Evolutionary conservation across 2,888 invertebrate genomes (phyloP), one percentile per base, ranked within the genome.

Genomic region (Drosophila kuntzei): DNA sequence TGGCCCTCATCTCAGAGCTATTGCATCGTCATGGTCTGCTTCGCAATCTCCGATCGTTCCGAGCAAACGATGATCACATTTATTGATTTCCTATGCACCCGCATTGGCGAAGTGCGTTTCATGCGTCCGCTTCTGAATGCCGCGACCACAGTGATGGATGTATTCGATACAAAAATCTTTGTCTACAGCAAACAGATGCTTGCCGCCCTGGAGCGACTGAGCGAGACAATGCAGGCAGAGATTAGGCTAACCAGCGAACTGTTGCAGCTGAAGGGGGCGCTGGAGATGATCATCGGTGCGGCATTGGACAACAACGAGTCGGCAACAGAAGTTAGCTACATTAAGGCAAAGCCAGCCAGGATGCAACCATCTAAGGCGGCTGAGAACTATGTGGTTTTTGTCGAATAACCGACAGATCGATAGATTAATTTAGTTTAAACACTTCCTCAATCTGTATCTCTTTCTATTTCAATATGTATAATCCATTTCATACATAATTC

Each of bases 1-100:
- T 97, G 32, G 95, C 96, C 51, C 93, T 98, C 6, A 94, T 98
- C 87, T 96, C 97, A 90, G 98, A 98, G 92, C 93, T 99, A 69
- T 95, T 96, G n/a, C 94, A 96, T 86, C 94, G 98, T 59, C 95
- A 95, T 90, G 96, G 95, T 0, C 92, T 99, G 18, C 93, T 94
- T 85, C 94, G 97, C 98, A 0, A 92, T 98, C 44, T 94, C 94
- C 44, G 96, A 96, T 2, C 93, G 97, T 63, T 94, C 95, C 63
- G 95, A 95, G 51, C 94, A 94, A 73, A 94, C 95, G 1, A 92
- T 98, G 27, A 92, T 93, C 6, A 92, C 93, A 62, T 93, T 98
- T 60, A 91, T 98, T 8, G 94, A 94, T 68, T 99, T 98, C 91
- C 93, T 98, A n/a, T 94, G 94, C 76, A 94, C 93, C 65, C 93